Conservation (phyloP, 2,113 vertebrate species). For the Tychaedon coryphoeus region DNA sequence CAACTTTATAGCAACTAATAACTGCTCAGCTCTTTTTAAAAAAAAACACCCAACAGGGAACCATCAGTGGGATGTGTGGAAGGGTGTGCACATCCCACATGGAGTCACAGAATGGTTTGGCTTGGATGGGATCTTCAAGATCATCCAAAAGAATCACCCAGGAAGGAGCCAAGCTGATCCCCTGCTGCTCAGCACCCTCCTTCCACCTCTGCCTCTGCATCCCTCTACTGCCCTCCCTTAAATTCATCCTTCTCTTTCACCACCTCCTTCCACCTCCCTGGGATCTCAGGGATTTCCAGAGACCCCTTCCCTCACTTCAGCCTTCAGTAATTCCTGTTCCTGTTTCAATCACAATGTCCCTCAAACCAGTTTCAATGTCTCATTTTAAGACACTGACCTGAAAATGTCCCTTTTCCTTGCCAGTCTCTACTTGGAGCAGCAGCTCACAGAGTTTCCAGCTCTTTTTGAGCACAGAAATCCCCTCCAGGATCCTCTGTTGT, state of each 20-base stretch:
- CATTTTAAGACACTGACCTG: not conserved
- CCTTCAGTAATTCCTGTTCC: not conserved
- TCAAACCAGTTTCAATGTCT: not conserved
- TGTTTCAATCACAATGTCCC: not conserved
- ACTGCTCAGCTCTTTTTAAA: too few relatives aligned
- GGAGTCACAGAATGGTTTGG: not conserved
- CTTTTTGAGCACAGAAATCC: fast-evolving
- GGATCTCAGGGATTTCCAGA: not conserved
- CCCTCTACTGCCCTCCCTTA: fast-evolving
- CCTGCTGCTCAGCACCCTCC: not conserved
- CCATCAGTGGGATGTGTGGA: fast-evolving
- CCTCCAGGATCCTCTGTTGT: fast-evolving
- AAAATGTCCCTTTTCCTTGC: not conserved
- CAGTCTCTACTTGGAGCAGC: not conserved
- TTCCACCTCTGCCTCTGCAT: not conserved
- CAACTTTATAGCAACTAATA: too few relatives aligned
- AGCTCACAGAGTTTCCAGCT: not conserved
- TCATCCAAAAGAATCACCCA: fast-evolving
- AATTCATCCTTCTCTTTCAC: not conserved
- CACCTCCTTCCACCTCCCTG: not conserved
- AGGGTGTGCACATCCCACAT: not conserved
- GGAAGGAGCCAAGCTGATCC: not conserved
- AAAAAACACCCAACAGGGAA: too few relatives aligned
- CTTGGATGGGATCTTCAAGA: not conserved
- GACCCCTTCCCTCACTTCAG: not conserved